Base-by-base conservation (phyloP, 2,888 invertebrate species). In the Plebejus argus region DNA sequence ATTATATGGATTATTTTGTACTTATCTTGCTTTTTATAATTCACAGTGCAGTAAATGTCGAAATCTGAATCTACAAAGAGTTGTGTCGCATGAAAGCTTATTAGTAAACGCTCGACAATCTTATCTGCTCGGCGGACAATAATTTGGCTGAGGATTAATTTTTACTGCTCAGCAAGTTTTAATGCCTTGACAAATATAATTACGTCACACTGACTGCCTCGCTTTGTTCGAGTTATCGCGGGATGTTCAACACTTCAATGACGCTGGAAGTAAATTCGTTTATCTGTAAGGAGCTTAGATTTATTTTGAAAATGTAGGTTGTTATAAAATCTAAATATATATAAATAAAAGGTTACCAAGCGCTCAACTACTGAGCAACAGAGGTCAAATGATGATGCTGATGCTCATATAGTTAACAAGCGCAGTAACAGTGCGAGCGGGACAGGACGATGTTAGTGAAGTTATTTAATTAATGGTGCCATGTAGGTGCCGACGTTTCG, bases 141-240 rank as follows among this genome's bases (percentile, higher is more conserved):
- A 91, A 91, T 91, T 92, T 84, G 86, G 87, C 88, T 83, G 87
- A 90, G 91, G 91, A 91, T 72, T 58, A 92, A 92, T 91, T 92
- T 91, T 91, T 91, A 91, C 88, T 91, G 89, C 72, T 88, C 89
- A 90, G 91, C 91, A 89, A 91, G 87, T 91, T 91, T 92, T 90
- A 92, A 92, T 91, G 90, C 90, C 91, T 91, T 91, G 90, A 88
- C 89, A 87, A 92, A 91, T 88, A 87, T 87, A 91, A 90, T 91
- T 89, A 89, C 88, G 88, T 76, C 76, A 77, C 78, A 78, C 79
- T 78, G 76, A 77, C 74, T 78, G 79, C 78, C 87, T 87, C 79
- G 78, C 61, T 78, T 79, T 77, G 70, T 66, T 70, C 77, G 53
- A 66, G 78, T 45, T 78, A 61, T 76, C 61, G 61, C 61, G 35